Base-by-base conservation (phyloP, 2,113 vertebrate species). In the Proteles cristata region DNA sequence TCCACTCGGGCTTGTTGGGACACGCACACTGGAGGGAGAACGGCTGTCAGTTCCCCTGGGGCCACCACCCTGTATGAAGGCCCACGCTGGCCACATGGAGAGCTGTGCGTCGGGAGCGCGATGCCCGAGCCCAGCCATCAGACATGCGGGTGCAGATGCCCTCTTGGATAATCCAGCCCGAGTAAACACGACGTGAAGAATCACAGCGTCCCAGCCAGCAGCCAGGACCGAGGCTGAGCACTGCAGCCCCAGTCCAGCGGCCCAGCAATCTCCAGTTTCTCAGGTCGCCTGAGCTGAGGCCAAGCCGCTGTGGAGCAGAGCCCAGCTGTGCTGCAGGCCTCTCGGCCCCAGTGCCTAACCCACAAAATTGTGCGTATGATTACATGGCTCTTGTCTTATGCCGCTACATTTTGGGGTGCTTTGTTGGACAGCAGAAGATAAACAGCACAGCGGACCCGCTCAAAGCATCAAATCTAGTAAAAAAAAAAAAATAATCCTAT, bases 201-300 rank as follows among this genome's bases (percentile, higher is more conserved):
- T 9, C 69, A 26, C 53, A 48, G 79, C 45, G 66, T 3, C 74
- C 26, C 21, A 45, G 17, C 43, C 1, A 39, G 14, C 61, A 7
- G 48, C 45, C 15, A 11, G 48, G 61, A 45, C 58, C 48, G 11
- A 45, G 83, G 19, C 65, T 48, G 11, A 4, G 31, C 9, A 26
- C 3, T 0, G 43, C 7, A 63, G 33, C 50, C 23, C 15, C 10
- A 2, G 15, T 0, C 4, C 17, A 17, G 43, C 26, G 19, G 16
- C 7, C 35, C 79, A 23, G 25, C 10, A 0, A 0, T 8, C n/a
- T 68, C 43, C 8, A 25, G 43, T 53, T 76, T 15, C 45, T 58
- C 48, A 50, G 3, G 43, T 17, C 23, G 0, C 0, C 48, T 15
- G 12, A 35, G 35, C 33, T 1, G 50, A 76, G 77, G 25, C 31